These are phyloP conservation scores for Nixonia krombeini DNA, from an alignment of 1,140 invertebrate species.

Conservation along the genomic window DNA sequence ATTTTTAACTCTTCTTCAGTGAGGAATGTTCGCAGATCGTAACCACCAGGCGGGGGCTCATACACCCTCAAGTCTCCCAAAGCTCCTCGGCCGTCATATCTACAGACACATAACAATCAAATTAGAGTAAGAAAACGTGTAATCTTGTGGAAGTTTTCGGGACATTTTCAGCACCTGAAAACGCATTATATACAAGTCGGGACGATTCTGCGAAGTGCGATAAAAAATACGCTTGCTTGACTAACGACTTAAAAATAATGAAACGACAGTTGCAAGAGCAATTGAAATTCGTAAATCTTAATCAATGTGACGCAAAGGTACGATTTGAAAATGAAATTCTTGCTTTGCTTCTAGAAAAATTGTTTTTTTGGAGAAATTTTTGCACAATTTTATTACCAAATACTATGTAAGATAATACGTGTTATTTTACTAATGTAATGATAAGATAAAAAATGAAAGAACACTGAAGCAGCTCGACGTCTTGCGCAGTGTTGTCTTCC, in stretches of 20 bases:
- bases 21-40: constrained; percentile 77
- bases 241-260: no score
- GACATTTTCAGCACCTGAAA: constrained; percentile 58
- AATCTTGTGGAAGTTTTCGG: constrained; percentile 30
- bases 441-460: constrained; percentile 23
- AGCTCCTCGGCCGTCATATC: constrained; percentile 95
- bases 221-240: background rate
- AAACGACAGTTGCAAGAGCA: no score
- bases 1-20: constrained; percentile 85
- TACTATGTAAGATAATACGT: constrained; percentile 49
- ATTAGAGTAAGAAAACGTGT: constrained; percentile 52
- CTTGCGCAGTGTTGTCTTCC: constrained; percentile 27
- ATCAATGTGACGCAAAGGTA: background rate
- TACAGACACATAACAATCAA: constrained; percentile 73
- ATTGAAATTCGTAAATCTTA: no score
- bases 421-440: constrained; percentile 24
- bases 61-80: constrained; percentile 82
- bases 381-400: constrained; percentile 1
- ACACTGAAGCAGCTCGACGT: constrained; percentile 29
- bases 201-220: constrained; percentile 34
- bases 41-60: constrained; percentile 82
- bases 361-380: constrained; percentile 14
- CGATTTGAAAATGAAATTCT: background rate
- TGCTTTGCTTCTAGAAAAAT: no score
- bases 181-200: constrained; percentile 44